phyloP scores from a whole-genome alignment of 1,140 invertebrate species.

The Polyergus mexicanus region DNA sequence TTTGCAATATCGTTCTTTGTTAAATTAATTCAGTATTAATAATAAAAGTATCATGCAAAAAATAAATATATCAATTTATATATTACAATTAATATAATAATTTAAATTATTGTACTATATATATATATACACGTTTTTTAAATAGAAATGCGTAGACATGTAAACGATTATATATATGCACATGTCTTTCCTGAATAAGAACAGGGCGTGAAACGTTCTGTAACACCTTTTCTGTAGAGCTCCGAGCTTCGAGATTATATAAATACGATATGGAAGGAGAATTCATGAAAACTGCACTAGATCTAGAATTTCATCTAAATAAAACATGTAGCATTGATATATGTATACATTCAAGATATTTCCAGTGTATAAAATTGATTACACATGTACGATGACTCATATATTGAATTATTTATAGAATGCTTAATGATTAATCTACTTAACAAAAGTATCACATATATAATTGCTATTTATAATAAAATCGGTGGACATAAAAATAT shows the following conservation, averaged over 20 bases:
- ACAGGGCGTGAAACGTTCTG: too few species aligned
- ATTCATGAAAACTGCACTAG: too few species aligned
- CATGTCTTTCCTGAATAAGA: too few species aligned
- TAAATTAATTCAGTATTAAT: constrained; percentile 9
- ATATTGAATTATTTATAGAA: constrained; percentile 25
- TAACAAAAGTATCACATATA: background rate
- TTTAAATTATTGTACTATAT: too few species aligned
- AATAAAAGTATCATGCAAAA: background rate
- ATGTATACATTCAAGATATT: background rate
- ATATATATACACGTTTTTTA: too few species aligned
- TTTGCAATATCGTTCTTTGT: background rate
- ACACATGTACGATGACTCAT: background rate
- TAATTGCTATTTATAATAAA: too few species aligned
- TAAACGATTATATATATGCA: too few species aligned
- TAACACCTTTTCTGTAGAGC: too few species aligned
- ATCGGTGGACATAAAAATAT: too few species aligned
- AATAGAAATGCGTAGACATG: too few species aligned
- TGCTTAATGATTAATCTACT: background rate
- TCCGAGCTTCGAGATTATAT: too few species aligned
- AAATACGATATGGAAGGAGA: too few species aligned
- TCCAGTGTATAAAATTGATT: constrained; percentile 17
- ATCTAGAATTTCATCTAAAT: background rate
- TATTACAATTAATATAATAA: background rate
- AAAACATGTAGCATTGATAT: background rate
- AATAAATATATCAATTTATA: background rate